Base-by-base conservation (phyloP, 2,888 invertebrate species). In the Calameuta filiformis region DNA sequence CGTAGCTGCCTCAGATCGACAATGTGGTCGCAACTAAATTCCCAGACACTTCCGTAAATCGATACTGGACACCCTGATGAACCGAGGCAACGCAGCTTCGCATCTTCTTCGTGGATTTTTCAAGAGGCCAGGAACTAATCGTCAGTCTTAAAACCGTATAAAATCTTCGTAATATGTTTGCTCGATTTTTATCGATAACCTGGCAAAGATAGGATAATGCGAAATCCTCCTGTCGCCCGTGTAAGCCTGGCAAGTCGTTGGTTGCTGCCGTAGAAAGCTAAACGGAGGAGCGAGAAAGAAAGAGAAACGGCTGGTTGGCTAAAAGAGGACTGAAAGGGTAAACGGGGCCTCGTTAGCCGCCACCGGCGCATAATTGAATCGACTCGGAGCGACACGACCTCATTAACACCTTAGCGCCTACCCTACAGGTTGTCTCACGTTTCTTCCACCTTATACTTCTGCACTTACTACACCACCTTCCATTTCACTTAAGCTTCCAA, bases 341-440 rank as follows among this genome's bases (percentile, higher is more conserved):
- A 88, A 86, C 88, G 81, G 87, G 87, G 87, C 87, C 89, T 89
- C 90, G 90, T 90, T 90, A 90, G 88, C 87, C 87, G 87, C 87
- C 88, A 88, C 89, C 87, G 86, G 83, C 87, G 90, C 90, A 91
- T 91, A 91, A 91, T 91, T 91, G 90, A 91, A 90, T 90, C 90
- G 90, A 89, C 89, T 90, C 87, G 87, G 88, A 89, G 87, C 90
- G 90, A 91, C 91, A 91, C 90, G 90, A 91, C 90, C 91, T 91
- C 91, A 90, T 91, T 91, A 91, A 91, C 91, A 91, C 91, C 90
- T 91, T 88, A 88, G 87, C 88, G 89, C 89, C 88, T 86, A 85
- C 86, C 84, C 89, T 90, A 90, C 90, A 90, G 90, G 89, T 87
- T 90, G 87, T 88, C 89, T 89, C 89, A 90, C 88, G 86, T 90